Percentiles rank a stretch among this genome's conserved stretches.
phyloP scores from a whole-genome alignment of 1,140 invertebrate genomes.

The Oncopodura yosiiana region DNA sequence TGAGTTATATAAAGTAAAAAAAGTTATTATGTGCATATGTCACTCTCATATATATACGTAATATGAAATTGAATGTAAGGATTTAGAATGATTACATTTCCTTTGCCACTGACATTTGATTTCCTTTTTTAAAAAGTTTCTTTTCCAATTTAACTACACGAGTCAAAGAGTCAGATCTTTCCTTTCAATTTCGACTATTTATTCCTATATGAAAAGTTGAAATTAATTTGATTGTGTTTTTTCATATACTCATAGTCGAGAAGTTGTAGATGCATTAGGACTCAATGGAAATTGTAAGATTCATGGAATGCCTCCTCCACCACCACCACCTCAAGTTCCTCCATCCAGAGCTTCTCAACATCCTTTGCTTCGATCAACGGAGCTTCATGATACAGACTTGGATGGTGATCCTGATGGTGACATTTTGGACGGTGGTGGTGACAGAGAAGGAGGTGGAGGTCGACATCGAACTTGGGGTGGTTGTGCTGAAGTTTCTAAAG shows the following conservation, averaged over 20 bases:
- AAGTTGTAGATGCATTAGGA: conserved; percentile 26
- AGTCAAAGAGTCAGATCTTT: neutral
- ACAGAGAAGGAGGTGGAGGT: conserved; percentile 35
- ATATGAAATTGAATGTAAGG: too few species aligned
- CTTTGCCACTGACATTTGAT: too few species aligned
- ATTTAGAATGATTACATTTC: too few species aligned
- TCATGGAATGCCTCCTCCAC: conserved; percentile 50
- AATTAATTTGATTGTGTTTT: neutral
- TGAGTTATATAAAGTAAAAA: too few species aligned
- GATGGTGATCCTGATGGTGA: conserved; percentile 28
- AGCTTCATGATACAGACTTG: conserved; percentile 27
- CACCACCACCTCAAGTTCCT: conserved; percentile 38
- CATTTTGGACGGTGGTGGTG: conserved; percentile 27
- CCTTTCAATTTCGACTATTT: neutral
- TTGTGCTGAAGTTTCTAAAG: conserved; percentile 83
- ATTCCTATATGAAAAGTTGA: neutral
- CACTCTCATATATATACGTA: too few species aligned
- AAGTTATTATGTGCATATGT: too few species aligned
- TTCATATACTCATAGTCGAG: conserved; percentile 13
- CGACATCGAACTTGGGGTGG: conserved; percentile 58
- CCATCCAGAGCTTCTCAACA: conserved; percentile 31
- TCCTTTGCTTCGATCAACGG: conserved; percentile 30
- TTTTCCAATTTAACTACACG: neutral
- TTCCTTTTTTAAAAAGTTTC: too few species aligned
- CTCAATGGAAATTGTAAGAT: conserved; percentile 48